phyloP scores from a whole-genome alignment of 2,888 invertebrate species.

The Amphimallon solstitiale region DNA sequence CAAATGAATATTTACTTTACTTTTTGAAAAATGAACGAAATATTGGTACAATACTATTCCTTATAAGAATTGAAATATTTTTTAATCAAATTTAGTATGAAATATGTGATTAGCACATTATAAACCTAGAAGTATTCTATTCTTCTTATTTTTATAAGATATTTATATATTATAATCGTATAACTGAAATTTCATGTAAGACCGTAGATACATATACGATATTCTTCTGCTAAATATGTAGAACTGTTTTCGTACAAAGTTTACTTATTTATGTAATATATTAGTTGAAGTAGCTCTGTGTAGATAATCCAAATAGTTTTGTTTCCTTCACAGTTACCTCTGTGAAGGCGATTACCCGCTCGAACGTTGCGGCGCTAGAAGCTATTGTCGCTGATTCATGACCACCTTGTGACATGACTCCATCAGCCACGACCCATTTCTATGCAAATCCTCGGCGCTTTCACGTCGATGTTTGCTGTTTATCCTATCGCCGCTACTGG shows the following conservation, averaged over 20 bases:
- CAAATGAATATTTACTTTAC: no score
- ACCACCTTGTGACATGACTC: slow-evolving; percentile 63
- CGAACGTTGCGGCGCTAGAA: slow-evolving; percentile 40
- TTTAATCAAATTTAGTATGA: no score
- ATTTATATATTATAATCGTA: no score
- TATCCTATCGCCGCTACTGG: slow-evolving; percentile 49
- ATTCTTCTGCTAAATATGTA: neutral
- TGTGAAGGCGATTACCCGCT: slow-evolving; percentile 31
- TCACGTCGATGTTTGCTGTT: slow-evolving; percentile 45
- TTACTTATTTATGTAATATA: slow-evolving; percentile 19
- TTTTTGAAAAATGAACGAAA: no score
- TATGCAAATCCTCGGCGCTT: slow-evolving; percentile 58
- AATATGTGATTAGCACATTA: no score
- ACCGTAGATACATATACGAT: no score
- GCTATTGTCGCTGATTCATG: slow-evolving; percentile 60
- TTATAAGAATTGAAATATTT: no score
- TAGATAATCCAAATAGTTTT: slow-evolving; percentile 20
- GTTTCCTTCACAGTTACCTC: slow-evolving; percentile 30
- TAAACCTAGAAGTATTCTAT: no score
- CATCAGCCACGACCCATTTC: slow-evolving; percentile 62
- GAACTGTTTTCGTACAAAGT: slow-evolving; percentile 2
- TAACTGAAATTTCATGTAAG: no score
- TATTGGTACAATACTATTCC: no score
- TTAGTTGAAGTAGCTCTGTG: slow-evolving; percentile 19
- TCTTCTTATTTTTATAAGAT: no score